Evolutionary conservation across 2,888 invertebrate species (phyloP).

Genomic region (Ctenicera cuprea): DNA sequence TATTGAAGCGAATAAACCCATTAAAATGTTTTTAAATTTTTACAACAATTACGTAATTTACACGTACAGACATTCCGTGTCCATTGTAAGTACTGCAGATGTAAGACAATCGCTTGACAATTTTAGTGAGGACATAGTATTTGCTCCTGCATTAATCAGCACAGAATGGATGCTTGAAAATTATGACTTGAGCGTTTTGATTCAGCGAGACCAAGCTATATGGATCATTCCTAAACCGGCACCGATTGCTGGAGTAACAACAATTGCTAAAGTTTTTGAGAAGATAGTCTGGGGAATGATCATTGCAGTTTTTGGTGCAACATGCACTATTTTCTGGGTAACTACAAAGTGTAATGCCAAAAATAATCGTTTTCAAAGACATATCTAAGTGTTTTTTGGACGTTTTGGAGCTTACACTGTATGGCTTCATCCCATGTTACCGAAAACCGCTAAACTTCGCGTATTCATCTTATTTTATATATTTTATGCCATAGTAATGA

Average conservation of each 20-base stretch:
- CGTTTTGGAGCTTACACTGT: background rate
- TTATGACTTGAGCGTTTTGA: background rate
- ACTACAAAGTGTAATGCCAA: background rate
- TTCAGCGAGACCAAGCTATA: background rate
- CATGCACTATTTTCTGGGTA: background rate
- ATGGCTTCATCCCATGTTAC: background rate
- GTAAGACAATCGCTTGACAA: background rate
- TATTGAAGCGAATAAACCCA: background rate
- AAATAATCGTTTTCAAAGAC: background rate
- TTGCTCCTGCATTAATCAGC: background rate
- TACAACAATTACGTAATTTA: constrained; percentile 30
- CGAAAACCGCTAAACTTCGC: background rate
- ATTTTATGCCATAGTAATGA: background rate
- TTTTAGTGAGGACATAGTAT: background rate
- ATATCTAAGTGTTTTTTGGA: background rate
- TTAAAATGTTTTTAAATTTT: background rate
- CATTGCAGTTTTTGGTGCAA: background rate
- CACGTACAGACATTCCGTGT: background rate
- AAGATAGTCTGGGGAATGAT: background rate
- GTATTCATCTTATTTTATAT: background rate
- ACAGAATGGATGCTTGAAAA: background rate
- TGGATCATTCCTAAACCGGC: background rate
- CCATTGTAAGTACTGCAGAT: background rate
- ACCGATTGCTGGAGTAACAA: background rate
- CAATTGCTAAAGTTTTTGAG: background rate